These are phyloP conservation scores for Atta texana DNA, from an alignment of 1,140 invertebrate species.

Conservation along the genomic window DNA sequence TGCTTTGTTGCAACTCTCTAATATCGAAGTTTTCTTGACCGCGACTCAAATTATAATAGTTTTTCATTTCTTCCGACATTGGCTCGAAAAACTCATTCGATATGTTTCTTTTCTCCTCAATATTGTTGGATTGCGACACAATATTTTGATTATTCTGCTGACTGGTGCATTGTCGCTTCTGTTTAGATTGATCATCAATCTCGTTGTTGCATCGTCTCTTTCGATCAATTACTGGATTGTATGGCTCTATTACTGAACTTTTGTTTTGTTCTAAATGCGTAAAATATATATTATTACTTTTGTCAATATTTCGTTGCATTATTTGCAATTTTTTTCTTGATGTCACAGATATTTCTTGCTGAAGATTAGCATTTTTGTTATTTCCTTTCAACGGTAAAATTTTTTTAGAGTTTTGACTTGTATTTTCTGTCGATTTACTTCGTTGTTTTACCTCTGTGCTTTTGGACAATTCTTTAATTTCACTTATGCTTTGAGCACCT, in stretches of 20 bases:
- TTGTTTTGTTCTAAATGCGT: neutral
- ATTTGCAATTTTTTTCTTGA: neutral
- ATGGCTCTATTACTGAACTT: neutral
- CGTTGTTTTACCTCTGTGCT: neutral
- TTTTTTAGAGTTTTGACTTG: neutral
- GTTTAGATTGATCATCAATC: neutral
- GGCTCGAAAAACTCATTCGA: slow-evolving; percentile 75
- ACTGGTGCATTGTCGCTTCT: slow-evolving; percentile 4
- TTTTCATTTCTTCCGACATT: slow-evolving; percentile 86
- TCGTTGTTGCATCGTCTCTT: neutral
- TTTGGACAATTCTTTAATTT: slow-evolving; percentile 73
- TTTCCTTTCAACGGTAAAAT: neutral
- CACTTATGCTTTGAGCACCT: slow-evolving; percentile 69
- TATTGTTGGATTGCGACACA: neutral
- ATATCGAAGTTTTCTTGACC: slow-evolving; percentile 88
- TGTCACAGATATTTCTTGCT: neutral
- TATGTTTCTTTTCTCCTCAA: neutral
- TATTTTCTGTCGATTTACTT: neutral
- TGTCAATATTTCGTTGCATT: neutral
- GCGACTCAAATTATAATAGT: slow-evolving; percentile 87
- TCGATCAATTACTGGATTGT: neutral
- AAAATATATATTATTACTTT: neutral
- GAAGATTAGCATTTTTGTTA: neutral
- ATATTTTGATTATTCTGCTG: neutral
- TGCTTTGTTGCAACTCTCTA: slow-evolving; percentile 85